Evolutionary conservation across 2,113 vertebrate genomes (phyloP), one percentile per base, ranked within the genome.

Genomic region (Smithornis capensis): DNA sequence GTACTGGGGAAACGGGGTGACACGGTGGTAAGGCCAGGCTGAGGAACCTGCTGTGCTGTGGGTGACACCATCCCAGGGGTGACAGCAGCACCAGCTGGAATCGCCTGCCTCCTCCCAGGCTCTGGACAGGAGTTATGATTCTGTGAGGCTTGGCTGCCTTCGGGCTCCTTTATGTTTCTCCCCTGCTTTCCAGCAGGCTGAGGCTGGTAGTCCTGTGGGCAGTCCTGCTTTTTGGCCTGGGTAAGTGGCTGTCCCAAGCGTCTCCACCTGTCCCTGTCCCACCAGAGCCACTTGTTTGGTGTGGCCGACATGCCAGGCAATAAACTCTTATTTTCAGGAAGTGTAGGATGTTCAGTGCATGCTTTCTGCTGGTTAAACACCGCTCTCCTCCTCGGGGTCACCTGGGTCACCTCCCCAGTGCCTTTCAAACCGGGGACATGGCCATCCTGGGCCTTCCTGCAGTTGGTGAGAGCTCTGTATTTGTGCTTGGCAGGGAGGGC

Each of bases 121-220:
- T 64, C 65, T 40, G 63, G 33, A 27, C 50, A 35, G 70, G 9
- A 84, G n/a, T 10, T 57, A 12, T 22, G 12, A 35, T 50, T 62
- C 45, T n/a, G 59, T 77, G n/a, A 53, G 73, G 37, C 25, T 62
- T 5, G 29, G 68, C 81, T 71, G 40, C 40, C 50, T 50, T 44
- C 15, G 42, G 59, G 55, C 40, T 73, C n/a, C 14, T 62, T 67
- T 53, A 23, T 18, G 10, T 49, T 55, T n/a, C 81, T 77, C 25
- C 42, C 0, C 0, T 44, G 3, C 3, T n/a, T 16, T 70, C 56
- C 0, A 0, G 64, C 50, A 35, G 44, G 28, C 3, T 4, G 60
- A 74, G 49, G 60, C 37, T 57, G 74, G 17, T 21, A 18, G 35
- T 50, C 37, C 67, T 62, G 1, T 19, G 19, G 50, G 11, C 4